phyloP scores from a whole-genome alignment of 2,113 vertebrate species.

The Urocitellus parryii region DNA sequence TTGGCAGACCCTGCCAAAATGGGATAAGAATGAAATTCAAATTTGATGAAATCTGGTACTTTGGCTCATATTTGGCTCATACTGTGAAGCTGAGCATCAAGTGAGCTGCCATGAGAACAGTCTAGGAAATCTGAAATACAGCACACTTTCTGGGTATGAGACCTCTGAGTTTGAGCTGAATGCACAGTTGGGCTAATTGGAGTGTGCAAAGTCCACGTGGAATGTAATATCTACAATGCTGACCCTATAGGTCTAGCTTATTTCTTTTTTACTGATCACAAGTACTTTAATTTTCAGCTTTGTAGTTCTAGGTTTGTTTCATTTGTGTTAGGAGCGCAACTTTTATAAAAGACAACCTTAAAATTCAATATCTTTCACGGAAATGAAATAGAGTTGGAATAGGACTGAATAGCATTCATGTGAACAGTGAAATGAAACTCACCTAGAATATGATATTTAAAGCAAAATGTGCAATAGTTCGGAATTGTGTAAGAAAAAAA shows the following conservation, averaged over 20 bases:
- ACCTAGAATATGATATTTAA: slow-evolving; percentile 56
- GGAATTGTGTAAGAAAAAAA: slow-evolving; percentile 49
- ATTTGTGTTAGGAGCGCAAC: slow-evolving; percentile 31
- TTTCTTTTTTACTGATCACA: slow-evolving; percentile 13
- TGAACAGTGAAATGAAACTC: slow-evolving; percentile 66
- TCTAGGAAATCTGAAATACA: not conserved
- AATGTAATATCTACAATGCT: not conserved
- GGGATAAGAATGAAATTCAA: not conserved
- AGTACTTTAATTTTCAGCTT: slow-evolving; percentile 55
- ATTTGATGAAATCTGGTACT: not conserved
- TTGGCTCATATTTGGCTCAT: not conserved
- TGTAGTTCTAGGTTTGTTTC: slow-evolving; percentile 33
- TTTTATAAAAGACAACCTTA: slow-evolving; percentile 63
- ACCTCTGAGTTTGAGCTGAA: not conserved
- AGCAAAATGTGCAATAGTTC: slow-evolving; percentile 41
- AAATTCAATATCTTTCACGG: slow-evolving; percentile 54
- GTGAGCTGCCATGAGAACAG: not conserved
- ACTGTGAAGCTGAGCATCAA: not conserved
- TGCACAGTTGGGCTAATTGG: not conserved
- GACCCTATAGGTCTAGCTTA: not conserved
- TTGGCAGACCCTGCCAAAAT: not conserved
- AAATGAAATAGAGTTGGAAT: slow-evolving; percentile 57
- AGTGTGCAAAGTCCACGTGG: fast-evolving
- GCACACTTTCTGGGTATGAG: not conserved
- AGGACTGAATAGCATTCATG: slow-evolving; percentile 22